Evolutionary conservation across 2,888 invertebrate species (phyloP), one percentile per base, ranked within the genome.

Genomic region (Agrotis segetum): DNA sequence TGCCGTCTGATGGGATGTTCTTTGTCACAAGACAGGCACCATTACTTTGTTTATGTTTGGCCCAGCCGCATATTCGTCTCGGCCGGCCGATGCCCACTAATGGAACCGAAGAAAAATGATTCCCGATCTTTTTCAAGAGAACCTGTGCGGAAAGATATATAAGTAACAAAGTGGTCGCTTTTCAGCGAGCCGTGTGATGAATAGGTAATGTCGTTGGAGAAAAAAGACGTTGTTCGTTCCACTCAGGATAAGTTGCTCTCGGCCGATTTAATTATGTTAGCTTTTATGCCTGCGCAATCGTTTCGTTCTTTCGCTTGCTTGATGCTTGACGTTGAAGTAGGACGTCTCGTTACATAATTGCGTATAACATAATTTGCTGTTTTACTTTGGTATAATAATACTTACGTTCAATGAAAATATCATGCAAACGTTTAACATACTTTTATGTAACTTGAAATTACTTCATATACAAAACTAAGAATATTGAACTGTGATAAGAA

Each of bases 21-120:
- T 93, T 94, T 94, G 94, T 94, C 93, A 92, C 88, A 87, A 79
- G 87, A 83, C 87, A 88, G 85, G 79, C 77, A 84, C 90, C 93
- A 93, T 94, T 92, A 92, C 90, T 91, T 89, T 92, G 92, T 93
- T 92, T 94, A 92, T 92, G 90, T 93, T 92, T 92, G 92, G 84
- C 81, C 85, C 87, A 87, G 83, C 89, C 90, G 89, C 88, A 87
- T 89, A 91, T 92, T 90, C 91, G 87, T 91, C 89, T 88, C 89
- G 81, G 84, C 88, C 89, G 91, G 87, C 90, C 91, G 90, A 90
- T 91, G 89, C 89, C 85, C 87, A 86, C 92, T 93, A 93, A 93
- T 92, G 92, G 93, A 88, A 86, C 85, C 81, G 81, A 84, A 91
- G 93, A 93, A 93, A 93, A 93, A 93, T 93, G 90, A 93, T 87